Base-by-base conservation (phyloP, 2,113 vertebrate species). In the Mobula hypostoma region DNA sequence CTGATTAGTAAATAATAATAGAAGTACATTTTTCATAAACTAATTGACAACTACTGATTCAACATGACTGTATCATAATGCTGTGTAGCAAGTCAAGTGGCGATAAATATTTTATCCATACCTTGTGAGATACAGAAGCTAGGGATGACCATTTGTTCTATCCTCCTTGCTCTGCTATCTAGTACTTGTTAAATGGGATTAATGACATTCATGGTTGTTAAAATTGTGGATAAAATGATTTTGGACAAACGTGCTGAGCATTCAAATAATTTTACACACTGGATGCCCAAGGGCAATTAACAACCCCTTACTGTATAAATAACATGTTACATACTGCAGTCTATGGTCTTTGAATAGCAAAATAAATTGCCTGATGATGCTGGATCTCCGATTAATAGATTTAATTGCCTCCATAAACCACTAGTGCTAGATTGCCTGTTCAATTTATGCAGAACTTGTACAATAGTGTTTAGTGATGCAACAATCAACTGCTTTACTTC, bases 361-460 rank as follows among this genome's bases (percentile, higher is more conserved):
- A 85, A 61, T 85, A 85, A 85, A 85, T 58, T 11, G 24, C 8
- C 48, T 85, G 82, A 61, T 29, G 82, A 58, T 85, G 29, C 48
- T 24, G 24, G 82, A 85, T 61, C 82, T 85, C 82, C 56, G 40
- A 56, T 56, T 83, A 83, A 83, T 8, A 7, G 48, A 83, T 83
- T 83, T 83, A 83, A 83, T 83, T 83, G 80, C 15, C 21, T 27
- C 80, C 48, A 61, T 85, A 85, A 85, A 85, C 21, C 56, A 85
- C 11, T 29, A 24, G 48, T 85, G 21, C 21, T 24, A 85, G 82
- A 61, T 85, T 85, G 48, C 27, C 6, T 85, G 2, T 85, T 85
- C 77, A 58, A 27, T 56, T 85, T 58, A 85, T 85, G 17, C 56
- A 85, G 82, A 58, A 85, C 29, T 58, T 27, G 27, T 61, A 58